Base-by-base conservation (phyloP, 1,140 invertebrate species). In the Hyles euphorbiae region DNA sequence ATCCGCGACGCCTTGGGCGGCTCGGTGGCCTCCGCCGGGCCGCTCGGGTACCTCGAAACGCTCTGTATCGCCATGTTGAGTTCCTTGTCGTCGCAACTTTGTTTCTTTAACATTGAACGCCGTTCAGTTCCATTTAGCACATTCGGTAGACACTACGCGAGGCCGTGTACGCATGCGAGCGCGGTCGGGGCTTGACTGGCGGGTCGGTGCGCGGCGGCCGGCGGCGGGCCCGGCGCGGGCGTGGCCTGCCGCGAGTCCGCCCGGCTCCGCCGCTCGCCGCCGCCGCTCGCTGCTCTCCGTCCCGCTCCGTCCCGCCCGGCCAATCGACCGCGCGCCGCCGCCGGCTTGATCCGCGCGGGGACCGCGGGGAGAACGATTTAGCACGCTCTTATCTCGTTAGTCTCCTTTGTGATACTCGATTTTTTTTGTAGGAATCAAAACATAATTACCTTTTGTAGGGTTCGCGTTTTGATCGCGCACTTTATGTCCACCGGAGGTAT, bases 1-100 rank as follows among this genome's bases (percentile, higher is more conserved):
- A 94, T 91, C 61, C 91, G 81, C n/a, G 90, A 87, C 4, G 78
- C 80, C 64, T 90, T 91, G 65, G 90, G 90, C 50, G 91, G 87
- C 58, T 91, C 91, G 40, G 91, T 87, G 53, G 90, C 76, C 64
- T 90, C 76, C n/a, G 90, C 89, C 63, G 90, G 90, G 76, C 89
- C 90, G 79, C 83, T 86, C 53, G 82, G 80, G 71, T 88, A 88
- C 58, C 85, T 87, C 44, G 87, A 87, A 61, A 89, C 78, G 75
- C 87, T 90, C 76, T 90, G 81, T 79, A 90, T 89, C 85, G 87
- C 87, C 89, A 90, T 90, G 67, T 88, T 90, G 83, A 89, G 81
- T 82, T 89, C 89, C 81, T 78, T 81, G 62, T 87, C 81, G 66
- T 86, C 83, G 77, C 68, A 83, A 68, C 67, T 83, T 78, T 77